Evolutionary conservation across 2,888 invertebrate species (phyloP), one percentile per base, ranked within the genome.

Genomic region (Tricholauxania praeusta): DNA sequence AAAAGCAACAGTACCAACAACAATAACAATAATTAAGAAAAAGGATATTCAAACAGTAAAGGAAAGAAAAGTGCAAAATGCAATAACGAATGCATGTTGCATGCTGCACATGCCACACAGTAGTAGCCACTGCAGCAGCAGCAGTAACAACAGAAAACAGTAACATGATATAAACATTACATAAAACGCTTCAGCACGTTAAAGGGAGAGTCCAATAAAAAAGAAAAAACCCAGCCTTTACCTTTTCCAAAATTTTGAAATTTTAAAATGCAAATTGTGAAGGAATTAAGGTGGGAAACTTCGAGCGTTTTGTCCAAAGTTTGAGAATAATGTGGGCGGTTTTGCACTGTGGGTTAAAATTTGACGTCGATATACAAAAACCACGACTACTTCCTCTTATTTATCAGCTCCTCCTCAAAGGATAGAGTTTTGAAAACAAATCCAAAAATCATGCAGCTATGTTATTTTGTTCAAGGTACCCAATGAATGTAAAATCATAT

Each of bases 151-250:
- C n/a, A 32, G n/a, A 7, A 39, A 39, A 67, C 22, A 55, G n/a
- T 14, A 48, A n/a, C 17, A 57, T 47, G 22, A 67, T 48, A 22
- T 15, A 49, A 59, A 47, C 6, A 39, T 10, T 2, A 39, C 39
- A 39, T 39, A 59, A 19, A 69, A 59, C 48, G 49, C 48, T 22
- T 59, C 59, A 59, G 49, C 68, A 68, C 49, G 53, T 68, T 55
- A 22, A 19, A 17, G 17, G 17, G 17, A n/a, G 53, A 55, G 19
- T 39, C 39, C 15, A 49, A 63, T 5, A 48, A 62, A 12, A 39
- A 8, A 3, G 12, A 17, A 17, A 22, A 55, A 22, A 6, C 3
- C 6, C n/a, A n/a, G 17, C 8, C n/a, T 17, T 55, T 12, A 22
- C 12, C 22, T 55, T 55, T 22, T 4, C 53, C 19, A 17, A 55